Evolutionary conservation across 2,113 vertebrate species (phyloP).

Genomic region (Penelope pileata): DNA sequence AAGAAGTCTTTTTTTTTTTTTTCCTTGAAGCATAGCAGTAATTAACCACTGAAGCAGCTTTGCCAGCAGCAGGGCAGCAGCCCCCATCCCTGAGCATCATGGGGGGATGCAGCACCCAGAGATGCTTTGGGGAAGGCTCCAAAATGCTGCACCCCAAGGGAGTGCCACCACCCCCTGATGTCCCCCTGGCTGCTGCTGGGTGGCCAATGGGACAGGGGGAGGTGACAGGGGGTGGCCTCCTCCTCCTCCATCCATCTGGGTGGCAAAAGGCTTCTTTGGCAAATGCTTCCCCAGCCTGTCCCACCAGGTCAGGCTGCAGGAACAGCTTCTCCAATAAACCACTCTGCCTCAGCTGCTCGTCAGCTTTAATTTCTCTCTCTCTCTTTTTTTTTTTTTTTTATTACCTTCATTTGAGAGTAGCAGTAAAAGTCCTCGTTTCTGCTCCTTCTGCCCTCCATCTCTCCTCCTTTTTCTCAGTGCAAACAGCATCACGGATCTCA

Average conservation of each 20-base stretch:
- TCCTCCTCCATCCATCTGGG: not conserved
- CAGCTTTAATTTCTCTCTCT: not conserved
- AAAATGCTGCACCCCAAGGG: not conserved
- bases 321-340: not conserved
- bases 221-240: not conserved
- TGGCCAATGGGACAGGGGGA: rapidly evolving
- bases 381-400: not conserved
- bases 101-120: not conserved
- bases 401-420: not conserved
- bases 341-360: not conserved
- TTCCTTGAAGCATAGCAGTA: not conserved
- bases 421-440: not conserved
- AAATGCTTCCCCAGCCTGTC: not conserved
- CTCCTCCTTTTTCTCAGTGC: not conserved
- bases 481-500: conserved; percentile 61
- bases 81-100: rapidly evolving
- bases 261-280: not conserved
- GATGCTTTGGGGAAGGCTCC: not conserved
- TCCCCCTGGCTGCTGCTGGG: not conserved
- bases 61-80: rapidly evolving
- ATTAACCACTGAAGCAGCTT: not conserved
- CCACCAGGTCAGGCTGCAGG: not conserved
- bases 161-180: not conserved
- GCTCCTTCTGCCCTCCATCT: not conserved
- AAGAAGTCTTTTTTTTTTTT: rapidly evolving